Evolutionary conservation across 2,113 vertebrate species (phyloP).

Genomic region (Xenopus laevis): DNA sequence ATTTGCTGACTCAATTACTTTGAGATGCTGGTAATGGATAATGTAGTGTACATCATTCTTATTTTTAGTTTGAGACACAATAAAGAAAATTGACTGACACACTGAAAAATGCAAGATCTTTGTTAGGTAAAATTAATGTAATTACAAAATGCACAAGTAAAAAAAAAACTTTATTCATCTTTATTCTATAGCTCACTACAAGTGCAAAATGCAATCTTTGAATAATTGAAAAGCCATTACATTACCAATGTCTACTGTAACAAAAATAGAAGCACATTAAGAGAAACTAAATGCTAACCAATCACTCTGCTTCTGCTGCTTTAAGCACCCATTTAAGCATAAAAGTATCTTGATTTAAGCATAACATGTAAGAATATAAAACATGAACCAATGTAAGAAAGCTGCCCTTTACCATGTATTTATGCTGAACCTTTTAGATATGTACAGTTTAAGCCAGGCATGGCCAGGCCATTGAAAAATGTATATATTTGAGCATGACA

Average conservation of each 20-base stretch:
- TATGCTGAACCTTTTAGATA: too few relatives aligned
- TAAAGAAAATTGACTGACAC: neutral
- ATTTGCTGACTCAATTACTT: conserved; percentile 14
- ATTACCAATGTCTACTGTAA: neutral
- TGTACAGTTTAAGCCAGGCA: too few relatives aligned
- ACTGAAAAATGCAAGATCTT: neutral
- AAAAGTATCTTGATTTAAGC: too few relatives aligned
- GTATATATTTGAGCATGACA: too few relatives aligned
- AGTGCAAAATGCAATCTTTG: neutral
- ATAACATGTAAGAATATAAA: too few relatives aligned
- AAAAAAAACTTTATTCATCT: too few relatives aligned
- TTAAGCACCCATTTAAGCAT: too few relatives aligned
- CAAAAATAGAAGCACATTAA: neutral
- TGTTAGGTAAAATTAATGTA: neutral
- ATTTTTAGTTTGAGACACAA: conserved; percentile 13
- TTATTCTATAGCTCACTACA: neutral
- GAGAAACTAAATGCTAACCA: neutral
- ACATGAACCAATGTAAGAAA: too few relatives aligned
- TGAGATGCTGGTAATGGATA: neutral
- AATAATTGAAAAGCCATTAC: conserved; percentile 2
- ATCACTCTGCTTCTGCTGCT: too few relatives aligned
- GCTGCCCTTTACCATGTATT: too few relatives aligned
- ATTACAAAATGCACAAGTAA: conserved; percentile 1
- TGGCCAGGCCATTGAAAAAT: too few relatives aligned
- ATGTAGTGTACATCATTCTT: conserved; percentile 4